A percentile compares a stretch with the other conserved stretches of the same genome.
These are phyloP conservation scores for Galeopsomyia nigrocyanea DNA, from an alignment of 2,888 invertebrate species.

Conservation along the genomic window DNA sequence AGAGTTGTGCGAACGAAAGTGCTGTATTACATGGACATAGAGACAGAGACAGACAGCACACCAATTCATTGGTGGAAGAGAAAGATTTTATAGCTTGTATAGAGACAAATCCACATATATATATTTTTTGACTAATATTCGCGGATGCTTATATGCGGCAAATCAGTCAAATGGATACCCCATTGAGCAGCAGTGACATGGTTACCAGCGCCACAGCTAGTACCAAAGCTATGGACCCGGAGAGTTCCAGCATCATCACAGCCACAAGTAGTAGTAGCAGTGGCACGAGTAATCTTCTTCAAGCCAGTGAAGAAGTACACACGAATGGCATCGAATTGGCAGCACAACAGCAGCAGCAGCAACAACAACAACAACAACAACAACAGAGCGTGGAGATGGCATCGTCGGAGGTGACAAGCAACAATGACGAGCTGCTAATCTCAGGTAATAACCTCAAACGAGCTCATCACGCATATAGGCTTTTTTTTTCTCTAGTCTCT, in stretches of 20 bases:
- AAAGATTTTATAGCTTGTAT: too few relatives aligned
- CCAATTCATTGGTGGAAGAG: too few relatives aligned
- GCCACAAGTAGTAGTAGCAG: conserved; percentile 15
- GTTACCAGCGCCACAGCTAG: conserved; percentile 47
- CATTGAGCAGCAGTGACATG: conserved; percentile 50
- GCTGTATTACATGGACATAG: too few relatives aligned
- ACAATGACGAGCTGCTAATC: conserved; percentile 14
- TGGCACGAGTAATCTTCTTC: conserved; percentile 34
- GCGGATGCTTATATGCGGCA: conserved; percentile 52
- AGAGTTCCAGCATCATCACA: conserved; percentile 43
- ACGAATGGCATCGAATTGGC: conserved; percentile 43
- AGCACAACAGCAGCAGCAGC: conserved; percentile 37
- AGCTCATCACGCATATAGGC: conserved; percentile 19
- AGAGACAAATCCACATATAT: too few relatives aligned
- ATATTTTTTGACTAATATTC: too few relatives aligned
- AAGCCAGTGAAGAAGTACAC: conserved; percentile 38
- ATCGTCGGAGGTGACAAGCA: conserved; percentile 51
- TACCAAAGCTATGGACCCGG: conserved; percentile 42
- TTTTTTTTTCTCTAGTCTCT: conserved; percentile 17
- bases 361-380: conserved; percentile 52
- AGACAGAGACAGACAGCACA: too few relatives aligned
- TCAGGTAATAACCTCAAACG: conserved; percentile 58
- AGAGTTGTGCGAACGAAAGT: too few relatives aligned
- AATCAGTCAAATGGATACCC: conserved; percentile 64
- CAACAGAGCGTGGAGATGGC: conserved; percentile 52